These are phyloP conservation scores for Onychomys torridus DNA, from an alignment of 2,797 vertebrate species.

Conservation along the genomic window DNA sequence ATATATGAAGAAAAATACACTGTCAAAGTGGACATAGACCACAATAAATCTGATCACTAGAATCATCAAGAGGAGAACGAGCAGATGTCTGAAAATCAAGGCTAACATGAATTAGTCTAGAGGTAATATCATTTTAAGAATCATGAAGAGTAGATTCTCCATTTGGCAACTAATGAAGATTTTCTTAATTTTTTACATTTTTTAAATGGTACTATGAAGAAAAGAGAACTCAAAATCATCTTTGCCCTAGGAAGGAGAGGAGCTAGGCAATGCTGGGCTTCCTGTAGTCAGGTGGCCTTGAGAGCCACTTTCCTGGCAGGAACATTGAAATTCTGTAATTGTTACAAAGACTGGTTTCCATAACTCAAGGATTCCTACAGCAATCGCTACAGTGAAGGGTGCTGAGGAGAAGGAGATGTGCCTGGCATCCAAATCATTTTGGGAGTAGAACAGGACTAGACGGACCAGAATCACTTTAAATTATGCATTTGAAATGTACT, in stretches of 20 bases:
- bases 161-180: neutral
- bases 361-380: constrained; percentile 4
- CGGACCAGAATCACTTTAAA: neutral
- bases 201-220: neutral
- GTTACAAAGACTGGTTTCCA: neutral
- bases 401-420: neutral
- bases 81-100: neutral
- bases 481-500: neutral
- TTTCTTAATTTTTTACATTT: neutral
- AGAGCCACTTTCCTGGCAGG: neutral
- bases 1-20: neutral
- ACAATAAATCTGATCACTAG: neutral
- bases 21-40: neutral
- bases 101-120: neutral
- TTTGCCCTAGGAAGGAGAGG: neutral
- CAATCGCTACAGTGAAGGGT: neutral
- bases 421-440: neutral
- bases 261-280: accelerated
- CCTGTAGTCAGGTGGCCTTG: too few species aligned
- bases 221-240: neutral
- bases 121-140: neutral
- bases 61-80: neutral
- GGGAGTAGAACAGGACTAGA: neutral
- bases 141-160: neutral
- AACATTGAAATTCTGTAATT: constrained; percentile 1